phyloP scores from a whole-genome alignment of 1,140 invertebrate species.

The Leptinotarsa defecta region DNA sequence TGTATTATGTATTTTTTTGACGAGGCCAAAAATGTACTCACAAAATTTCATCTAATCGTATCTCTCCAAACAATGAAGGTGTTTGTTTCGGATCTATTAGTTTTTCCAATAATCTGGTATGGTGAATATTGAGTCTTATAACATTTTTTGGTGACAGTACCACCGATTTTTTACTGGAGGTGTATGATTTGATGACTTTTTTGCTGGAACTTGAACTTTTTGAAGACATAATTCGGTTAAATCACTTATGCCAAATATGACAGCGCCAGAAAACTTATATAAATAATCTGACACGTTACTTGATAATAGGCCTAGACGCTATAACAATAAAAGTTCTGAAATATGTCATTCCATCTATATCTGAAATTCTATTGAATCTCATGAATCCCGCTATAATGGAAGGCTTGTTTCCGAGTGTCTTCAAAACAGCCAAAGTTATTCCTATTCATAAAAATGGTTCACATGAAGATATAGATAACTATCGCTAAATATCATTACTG shows the following conservation, averaged over 20 bases:
- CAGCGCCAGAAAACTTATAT: background rate
- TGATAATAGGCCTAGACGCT: no score
- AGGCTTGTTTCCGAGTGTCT: no score
- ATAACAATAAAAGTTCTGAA: no score
- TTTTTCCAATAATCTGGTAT: constrained; percentile 24
- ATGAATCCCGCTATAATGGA: no score
- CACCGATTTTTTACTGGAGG: constrained; percentile 1
- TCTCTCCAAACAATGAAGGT: constrained; percentile 36
- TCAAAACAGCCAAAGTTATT: no score
- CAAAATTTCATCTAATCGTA: constrained; percentile 35
- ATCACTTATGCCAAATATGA: background rate
- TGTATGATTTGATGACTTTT: background rate
- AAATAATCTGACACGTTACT: no score
- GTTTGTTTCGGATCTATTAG: constrained; percentile 18
- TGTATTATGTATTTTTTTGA: no score
- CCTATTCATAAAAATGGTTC: no score
- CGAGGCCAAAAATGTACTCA: constrained; percentile 22
- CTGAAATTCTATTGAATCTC: no score
- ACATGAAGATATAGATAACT: no score
- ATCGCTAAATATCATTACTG: no score
- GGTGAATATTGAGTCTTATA: constrained; percentile 26
- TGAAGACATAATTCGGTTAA: background rate
- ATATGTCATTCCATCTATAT: no score
- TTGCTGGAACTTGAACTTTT: constrained; percentile 1
- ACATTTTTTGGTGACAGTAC: constrained; percentile 34